These are phyloP conservation scores for Poeciliopsis paucimaculata DNA, from an alignment of 2,797 vertebrate genomes.

Conservation along the genomic window DNA sequence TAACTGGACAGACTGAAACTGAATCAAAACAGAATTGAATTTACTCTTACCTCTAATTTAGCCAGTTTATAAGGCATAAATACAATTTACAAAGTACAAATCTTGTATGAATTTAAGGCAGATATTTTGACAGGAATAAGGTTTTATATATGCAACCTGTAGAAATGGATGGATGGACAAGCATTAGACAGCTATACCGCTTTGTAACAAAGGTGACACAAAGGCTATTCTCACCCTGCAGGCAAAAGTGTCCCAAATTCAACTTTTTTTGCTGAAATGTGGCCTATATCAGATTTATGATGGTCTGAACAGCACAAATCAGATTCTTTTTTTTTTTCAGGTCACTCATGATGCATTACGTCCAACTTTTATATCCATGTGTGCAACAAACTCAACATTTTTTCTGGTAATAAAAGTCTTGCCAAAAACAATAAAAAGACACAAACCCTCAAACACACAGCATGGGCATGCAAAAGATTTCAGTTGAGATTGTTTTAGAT, in stretches of 20 bases:
- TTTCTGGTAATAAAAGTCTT: neutral
- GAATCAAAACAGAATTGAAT: neutral
- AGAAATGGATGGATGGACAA: neutral
- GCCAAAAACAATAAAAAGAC: neutral
- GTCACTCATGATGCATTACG: neutral
- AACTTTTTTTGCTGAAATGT: neutral
- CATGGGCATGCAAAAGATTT: neutral
- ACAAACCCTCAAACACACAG: neutral
- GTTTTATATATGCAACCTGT: neutral
- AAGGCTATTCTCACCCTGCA: constrained; percentile 1
- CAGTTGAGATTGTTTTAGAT: neutral
- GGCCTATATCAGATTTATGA: neutral
- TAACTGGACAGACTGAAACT: neutral
- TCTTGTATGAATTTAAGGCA: neutral
- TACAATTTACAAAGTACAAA: neutral
- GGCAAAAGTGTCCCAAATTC: neutral
- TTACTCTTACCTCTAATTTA: neutral
- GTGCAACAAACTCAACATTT: neutral
- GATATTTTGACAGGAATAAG: neutral
- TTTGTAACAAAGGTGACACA: neutral
- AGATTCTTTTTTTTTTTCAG: neutral
- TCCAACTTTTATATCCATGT: neutral
- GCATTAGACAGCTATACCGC: neutral
- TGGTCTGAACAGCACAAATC: neutral
- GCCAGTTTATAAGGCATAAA: neutral